Percentiles rank a stretch among this genome's conserved stretches.
phyloP scores from a whole-genome alignment of 2,797 vertebrate species.

The Xerus rutilus region DNA sequence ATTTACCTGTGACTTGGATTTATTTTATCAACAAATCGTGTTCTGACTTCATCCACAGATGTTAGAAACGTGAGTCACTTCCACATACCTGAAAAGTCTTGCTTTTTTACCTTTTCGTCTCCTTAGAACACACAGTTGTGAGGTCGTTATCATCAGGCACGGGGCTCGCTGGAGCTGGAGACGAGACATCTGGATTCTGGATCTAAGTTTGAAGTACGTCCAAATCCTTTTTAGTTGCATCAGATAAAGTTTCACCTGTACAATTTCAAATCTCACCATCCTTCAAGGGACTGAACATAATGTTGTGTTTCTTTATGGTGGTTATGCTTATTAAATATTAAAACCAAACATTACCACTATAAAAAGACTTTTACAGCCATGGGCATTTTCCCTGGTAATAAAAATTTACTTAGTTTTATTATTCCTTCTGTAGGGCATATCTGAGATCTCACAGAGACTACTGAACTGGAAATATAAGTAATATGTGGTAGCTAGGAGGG shows the following conservation, averaged over 20 bases:
- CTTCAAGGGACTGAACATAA: conserved; percentile 58
- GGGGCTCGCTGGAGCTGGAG: neutral
- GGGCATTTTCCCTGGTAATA: conserved; percentile 71
- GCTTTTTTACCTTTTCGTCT: neutral
- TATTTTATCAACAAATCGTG: neutral
- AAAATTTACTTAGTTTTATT: conserved; percentile 77
- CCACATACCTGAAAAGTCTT: neutral
- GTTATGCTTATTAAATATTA: conserved; percentile 82
- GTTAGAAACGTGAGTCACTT: neutral
- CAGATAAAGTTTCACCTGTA: conserved; percentile 74
- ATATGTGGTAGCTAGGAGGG: neutral
- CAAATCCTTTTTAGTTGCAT: conserved; percentile 67
- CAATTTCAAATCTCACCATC: conserved; percentile 63
- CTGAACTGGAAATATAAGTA: conserved; percentile 46
- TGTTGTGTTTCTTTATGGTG: conserved; percentile 56
- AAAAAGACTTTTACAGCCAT: conserved; percentile 72
- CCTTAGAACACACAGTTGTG: neutral
- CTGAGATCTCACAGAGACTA: conserved; percentile 65
- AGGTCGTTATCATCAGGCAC: neutral
- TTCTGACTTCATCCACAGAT: neutral
- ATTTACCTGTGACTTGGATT: neutral
- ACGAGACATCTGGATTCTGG: conserved; percentile 64
- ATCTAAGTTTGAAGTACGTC: conserved; percentile 73
- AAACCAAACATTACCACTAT: conserved; percentile 77
- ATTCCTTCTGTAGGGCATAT: conserved; percentile 65